Evolutionary conservation across 2,113 vertebrate genomes (phyloP).

Genomic region (Alethe castanea): DNA sequence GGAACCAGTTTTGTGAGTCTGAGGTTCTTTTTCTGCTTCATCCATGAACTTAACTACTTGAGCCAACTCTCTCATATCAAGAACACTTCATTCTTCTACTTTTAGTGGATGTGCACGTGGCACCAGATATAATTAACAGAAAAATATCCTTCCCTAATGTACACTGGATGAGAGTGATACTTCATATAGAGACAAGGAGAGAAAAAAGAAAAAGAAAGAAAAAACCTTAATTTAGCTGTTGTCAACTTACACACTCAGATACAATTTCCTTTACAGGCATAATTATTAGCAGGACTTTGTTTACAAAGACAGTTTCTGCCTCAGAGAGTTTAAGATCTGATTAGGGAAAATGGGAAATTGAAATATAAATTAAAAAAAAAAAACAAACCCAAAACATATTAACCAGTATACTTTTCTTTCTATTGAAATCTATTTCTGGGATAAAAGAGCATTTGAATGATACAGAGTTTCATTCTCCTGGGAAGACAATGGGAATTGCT

Average conservation of each 20-base stretch:
- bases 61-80: neutral
- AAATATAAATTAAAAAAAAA: neutral
- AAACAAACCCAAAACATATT: neutral
- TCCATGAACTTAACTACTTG: fast-evolving
- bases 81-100: neutral
- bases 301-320: neutral
- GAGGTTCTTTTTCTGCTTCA: neutral
- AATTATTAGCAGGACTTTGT: neutral
- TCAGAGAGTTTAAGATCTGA: neutral
- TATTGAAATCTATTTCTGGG: neutral
- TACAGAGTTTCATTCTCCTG: neutral
- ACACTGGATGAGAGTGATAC: neutral
- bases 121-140: neutral
- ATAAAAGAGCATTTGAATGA: neutral
- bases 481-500: neutral
- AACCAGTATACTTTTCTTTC: neutral
- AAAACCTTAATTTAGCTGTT: neutral
- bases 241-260: neutral
- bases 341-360: neutral
- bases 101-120: fast-evolving
- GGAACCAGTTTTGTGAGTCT: neutral
- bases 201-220: too few species aligned
- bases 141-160: neutral
- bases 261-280: neutral
- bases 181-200: neutral